Conservation (phyloP, 2,888 invertebrate species). For the Nymphalis urticae region DNA sequence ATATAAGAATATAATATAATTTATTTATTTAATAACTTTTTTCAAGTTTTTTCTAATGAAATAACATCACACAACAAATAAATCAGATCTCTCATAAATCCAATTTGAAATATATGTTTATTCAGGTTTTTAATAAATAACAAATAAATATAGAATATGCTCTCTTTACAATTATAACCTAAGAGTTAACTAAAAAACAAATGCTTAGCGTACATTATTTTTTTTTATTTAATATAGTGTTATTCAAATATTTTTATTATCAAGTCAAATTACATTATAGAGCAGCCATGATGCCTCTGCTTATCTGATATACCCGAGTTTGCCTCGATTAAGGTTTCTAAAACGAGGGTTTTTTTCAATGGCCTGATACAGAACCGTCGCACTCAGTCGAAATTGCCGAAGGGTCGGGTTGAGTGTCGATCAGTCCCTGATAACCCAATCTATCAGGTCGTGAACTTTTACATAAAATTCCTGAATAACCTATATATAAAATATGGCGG, state of each 20-base stretch:
- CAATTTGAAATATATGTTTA: too few relatives aligned
- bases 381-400: conserved; percentile 45
- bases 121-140: too few relatives aligned
- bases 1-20: too few relatives aligned
- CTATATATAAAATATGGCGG: background rate
- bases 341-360: conserved; percentile 40
- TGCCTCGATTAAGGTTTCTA: conserved; percentile 38
- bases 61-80: too few relatives aligned
- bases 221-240: too few relatives aligned
- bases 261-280: conserved; percentile 17
- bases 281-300: conserved; percentile 12
- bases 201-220: too few relatives aligned
- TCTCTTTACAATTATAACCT: too few relatives aligned
- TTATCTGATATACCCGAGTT: conserved; percentile 29
- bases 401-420: conserved; percentile 47
- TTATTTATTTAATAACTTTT: too few relatives aligned
- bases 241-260: background rate
- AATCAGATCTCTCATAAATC: too few relatives aligned
- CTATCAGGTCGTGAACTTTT: conserved; percentile 45
- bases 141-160: too few relatives aligned
- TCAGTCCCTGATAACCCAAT: conserved; percentile 44
- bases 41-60: too few relatives aligned
- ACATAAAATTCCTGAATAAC: conserved; percentile 12
- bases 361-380: conserved; percentile 35
- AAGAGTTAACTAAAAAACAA: too few relatives aligned